These are phyloP conservation scores for Aleadryas rufinucha DNA, from an alignment of 2,113 vertebrate species.

Conservation along the genomic window DNA sequence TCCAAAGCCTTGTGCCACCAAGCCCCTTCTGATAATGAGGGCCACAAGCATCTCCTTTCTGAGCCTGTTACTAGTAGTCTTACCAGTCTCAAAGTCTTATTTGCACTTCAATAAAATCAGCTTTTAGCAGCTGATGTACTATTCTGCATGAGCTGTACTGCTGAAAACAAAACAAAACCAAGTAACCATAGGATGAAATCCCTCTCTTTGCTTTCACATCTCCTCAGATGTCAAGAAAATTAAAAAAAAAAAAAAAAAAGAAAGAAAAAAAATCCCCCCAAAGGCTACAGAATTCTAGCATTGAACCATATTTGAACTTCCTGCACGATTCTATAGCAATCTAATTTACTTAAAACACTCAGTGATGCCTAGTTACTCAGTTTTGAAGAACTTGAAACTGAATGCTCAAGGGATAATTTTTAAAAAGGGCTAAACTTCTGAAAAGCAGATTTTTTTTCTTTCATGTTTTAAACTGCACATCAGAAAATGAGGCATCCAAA, in stretches of 20 bases:
- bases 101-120: not conserved
- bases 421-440: not conserved
- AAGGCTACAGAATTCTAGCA: not conserved
- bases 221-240: not conserved
- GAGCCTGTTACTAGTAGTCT: not conserved
- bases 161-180: not conserved
- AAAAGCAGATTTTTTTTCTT: not conserved
- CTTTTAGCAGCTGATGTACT: not conserved
- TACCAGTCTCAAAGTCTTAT: not conserved
- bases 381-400: not conserved
- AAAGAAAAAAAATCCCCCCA: not conserved
- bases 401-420: not conserved
- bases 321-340: not conserved
- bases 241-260: not conserved
- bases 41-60: not conserved
- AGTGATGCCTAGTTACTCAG: not conserved
- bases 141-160: not conserved
- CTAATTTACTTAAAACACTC: not conserved
- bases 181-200: not conserved
- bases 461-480: not conserved
- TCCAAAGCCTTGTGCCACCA: not conserved
- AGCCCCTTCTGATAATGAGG: not conserved
- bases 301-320: not conserved
- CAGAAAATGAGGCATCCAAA: not conserved
- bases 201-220: not conserved